These are phyloP conservation scores for Distichodus sexfasciatus DNA, from an alignment of 2,797 vertebrate genomes.

Conservation along the genomic window DNA sequence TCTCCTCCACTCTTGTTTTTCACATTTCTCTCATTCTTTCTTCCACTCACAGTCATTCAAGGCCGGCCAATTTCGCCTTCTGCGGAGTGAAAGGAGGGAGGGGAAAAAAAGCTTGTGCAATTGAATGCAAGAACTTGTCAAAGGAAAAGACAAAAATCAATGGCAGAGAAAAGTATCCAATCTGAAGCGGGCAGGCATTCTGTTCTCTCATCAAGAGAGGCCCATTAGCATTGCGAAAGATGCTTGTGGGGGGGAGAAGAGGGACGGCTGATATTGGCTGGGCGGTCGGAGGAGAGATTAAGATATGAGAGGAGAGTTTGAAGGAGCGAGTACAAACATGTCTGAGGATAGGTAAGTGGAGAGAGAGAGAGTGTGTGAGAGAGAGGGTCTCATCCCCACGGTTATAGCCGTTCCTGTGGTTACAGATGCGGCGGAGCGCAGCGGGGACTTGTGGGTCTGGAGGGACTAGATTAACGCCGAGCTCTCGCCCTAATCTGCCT, in stretches of 20 bases:
- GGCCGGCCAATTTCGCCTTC: slow-evolving; percentile 37
- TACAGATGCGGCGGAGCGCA: slow-evolving; percentile 20
- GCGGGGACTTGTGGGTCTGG: slow-evolving; percentile 33
- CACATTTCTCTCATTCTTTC: background rate
- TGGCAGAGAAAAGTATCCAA: slow-evolving; percentile 29
- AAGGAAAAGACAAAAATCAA: slow-evolving; percentile 28
- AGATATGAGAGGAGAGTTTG: slow-evolving; percentile 20
- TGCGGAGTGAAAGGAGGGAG: slow-evolving; percentile 13
- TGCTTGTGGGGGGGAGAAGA: slow-evolving; percentile 15
- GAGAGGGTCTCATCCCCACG: slow-evolving; percentile 43
- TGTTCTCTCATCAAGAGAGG: slow-evolving; percentile 40
- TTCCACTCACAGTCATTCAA: slow-evolving; percentile 20
- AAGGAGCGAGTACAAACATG: slow-evolving; percentile 15
- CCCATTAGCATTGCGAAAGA: slow-evolving; percentile 28
- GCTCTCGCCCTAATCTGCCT: slow-evolving; percentile 39
- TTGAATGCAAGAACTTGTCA: slow-evolving; percentile 17
- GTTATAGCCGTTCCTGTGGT: slow-evolving; percentile 40
- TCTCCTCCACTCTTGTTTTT: background rate
- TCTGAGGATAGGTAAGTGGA: slow-evolving; percentile 12
- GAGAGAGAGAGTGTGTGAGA: too few species aligned
- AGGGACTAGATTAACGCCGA: slow-evolving; percentile 37
- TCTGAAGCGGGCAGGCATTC: slow-evolving; percentile 26
- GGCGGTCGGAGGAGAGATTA: background rate
- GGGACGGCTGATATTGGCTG: background rate
- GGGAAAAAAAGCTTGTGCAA: slow-evolving; percentile 16